phyloP scores from a whole-genome alignment of 1,140 invertebrate species.

The Ridgeia piscesae region DNA sequence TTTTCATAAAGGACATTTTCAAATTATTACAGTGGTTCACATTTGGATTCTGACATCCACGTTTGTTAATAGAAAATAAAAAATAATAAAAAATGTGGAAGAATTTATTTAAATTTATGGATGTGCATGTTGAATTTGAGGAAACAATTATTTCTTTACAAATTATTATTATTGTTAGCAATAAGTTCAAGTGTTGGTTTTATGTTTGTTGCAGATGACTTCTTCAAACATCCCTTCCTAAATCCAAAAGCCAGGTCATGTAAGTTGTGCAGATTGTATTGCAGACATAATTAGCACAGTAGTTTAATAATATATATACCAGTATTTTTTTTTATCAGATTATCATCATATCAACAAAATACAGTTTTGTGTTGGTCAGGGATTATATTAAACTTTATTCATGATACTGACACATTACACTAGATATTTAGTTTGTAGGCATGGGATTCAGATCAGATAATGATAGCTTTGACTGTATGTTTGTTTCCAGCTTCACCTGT shows the following conservation, averaged over 20 bases:
- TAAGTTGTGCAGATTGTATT: too few relatives aligned
- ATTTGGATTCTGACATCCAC: not conserved
- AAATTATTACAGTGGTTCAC: not conserved
- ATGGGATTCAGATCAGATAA: not conserved
- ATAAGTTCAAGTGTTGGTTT: not conserved
- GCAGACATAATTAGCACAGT: too few relatives aligned
- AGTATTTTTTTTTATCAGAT: too few relatives aligned
- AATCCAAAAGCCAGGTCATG: conserved; percentile 19
- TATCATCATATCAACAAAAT: too few relatives aligned
- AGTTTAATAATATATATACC: too few relatives aligned
- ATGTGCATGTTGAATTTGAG: not conserved
- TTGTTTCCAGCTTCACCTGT: conserved; percentile 52
- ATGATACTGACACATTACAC: not conserved
- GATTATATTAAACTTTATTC: too few relatives aligned
- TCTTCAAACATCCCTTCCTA: conserved; percentile 82
- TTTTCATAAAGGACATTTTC: too few relatives aligned
- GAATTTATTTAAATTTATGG: not conserved
- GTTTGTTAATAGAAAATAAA: too few relatives aligned
- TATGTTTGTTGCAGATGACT: conserved; percentile 67
- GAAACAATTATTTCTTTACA: not conserved
- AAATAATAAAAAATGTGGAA: not conserved
- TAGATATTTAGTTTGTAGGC: not conserved
- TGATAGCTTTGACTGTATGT: conserved; percentile 17
- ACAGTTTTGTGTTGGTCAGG: too few relatives aligned
- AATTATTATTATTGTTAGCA: not conserved